These are phyloP conservation scores for Rhogogaster chlorosoma DNA, from an alignment of 2,888 invertebrate species.

Conservation along the genomic window DNA sequence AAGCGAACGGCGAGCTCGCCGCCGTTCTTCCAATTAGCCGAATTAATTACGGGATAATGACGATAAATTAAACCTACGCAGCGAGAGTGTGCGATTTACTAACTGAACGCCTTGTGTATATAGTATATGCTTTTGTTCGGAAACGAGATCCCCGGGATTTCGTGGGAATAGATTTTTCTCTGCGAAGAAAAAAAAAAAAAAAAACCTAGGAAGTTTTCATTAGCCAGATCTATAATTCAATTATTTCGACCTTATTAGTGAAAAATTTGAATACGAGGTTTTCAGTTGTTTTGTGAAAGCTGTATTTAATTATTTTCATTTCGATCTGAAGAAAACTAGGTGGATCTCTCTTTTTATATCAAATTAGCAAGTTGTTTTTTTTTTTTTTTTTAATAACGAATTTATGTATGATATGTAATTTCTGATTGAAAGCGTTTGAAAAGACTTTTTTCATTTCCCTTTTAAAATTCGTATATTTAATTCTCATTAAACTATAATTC, in stretches of 20 bases:
- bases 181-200: background rate
- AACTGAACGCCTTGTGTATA: background rate
- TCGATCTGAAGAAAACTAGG: background rate
- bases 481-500: background rate
- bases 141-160: background rate
- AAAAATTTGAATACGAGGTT: too few species aligned
- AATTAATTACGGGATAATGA: conserved; percentile 46
- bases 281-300: background rate
- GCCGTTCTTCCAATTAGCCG: conserved; percentile 47
- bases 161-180: background rate
- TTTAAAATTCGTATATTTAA: background rate
- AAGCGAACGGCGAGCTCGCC: conserved; percentile 40
- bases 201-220: too few species aligned
- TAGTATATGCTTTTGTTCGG: background rate
- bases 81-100: conserved; percentile 34
- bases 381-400: too few species aligned
- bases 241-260: too few species aligned
- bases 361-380: too few species aligned
- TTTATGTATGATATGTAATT: background rate
- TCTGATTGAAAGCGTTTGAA: background rate
- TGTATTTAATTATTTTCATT: background rate
- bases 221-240: too few species aligned
- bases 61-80: conserved; percentile 39
- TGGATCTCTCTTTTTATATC: too few species aligned
- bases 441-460: background rate